Evolutionary conservation across 2,113 vertebrate genomes (phyloP).

Genomic region (Hydrolagus affinis): DNA sequence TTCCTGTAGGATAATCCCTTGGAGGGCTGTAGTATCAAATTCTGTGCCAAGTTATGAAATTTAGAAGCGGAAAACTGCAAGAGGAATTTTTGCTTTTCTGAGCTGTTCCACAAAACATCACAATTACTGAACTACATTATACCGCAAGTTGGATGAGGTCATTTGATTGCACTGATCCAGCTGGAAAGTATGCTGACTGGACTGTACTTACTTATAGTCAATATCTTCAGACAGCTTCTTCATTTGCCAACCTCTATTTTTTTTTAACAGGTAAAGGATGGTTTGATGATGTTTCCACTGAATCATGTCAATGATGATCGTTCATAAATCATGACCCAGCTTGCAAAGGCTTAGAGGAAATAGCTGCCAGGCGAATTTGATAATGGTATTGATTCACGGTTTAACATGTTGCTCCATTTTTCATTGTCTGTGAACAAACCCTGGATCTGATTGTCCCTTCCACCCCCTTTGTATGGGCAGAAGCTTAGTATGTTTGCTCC

Average conservation of each 20-base stretch:
- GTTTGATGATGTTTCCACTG: background rate
- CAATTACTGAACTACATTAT: background rate
- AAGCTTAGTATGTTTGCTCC: too few relatives aligned
- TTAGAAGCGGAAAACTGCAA: background rate
- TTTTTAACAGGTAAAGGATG: background rate
- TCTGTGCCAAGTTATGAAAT: background rate
- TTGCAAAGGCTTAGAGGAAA: background rate
- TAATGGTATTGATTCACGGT: background rate
- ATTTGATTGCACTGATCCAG: background rate
- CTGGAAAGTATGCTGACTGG: background rate
- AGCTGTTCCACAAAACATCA: background rate
- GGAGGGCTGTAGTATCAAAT: background rate
- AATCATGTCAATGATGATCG: slow-evolving; percentile 3
- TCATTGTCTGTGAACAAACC: too few relatives aligned
- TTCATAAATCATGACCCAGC: background rate
- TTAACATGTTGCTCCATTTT: background rate
- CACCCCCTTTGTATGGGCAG: too few relatives aligned
- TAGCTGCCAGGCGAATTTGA: background rate
- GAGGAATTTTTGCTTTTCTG: background rate
- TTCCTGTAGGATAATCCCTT: background rate
- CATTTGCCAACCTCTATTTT: background rate
- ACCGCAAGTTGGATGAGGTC: background rate
- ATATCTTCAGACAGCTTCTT: background rate
- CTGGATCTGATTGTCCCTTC: too few relatives aligned
- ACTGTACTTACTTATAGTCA: background rate